Percentiles rank a stretch among this genome's conserved stretches.
phyloP scores from a whole-genome alignment of 2,113 vertebrate genomes.

The Geothlypis trichas region DNA sequence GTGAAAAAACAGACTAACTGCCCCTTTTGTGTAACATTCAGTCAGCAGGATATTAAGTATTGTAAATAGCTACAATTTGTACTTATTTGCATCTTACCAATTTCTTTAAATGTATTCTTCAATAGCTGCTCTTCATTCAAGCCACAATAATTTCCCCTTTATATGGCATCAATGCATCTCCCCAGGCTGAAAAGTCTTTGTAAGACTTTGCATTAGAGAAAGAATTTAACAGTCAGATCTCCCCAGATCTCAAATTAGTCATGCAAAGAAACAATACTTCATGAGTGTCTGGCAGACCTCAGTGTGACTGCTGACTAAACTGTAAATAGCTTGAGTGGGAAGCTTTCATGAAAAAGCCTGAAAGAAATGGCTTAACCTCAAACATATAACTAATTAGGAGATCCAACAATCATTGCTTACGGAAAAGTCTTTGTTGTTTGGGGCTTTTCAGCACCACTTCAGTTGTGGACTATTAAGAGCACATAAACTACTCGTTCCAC shows the following conservation, averaged over 20 bases:
- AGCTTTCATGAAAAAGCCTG: not conserved
- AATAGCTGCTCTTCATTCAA: not conserved
- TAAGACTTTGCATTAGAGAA: slow-evolving; percentile 11
- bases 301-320: not conserved
- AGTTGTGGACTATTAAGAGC: not conserved
- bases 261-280: slow-evolving; percentile 12
- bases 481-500: not conserved
- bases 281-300: not conserved
- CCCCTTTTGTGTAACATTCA: not conserved
- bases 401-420: not conserved
- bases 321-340: slow-evolving; percentile 18
- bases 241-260: slow-evolving; percentile 3
- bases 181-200: not conserved
- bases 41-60: not conserved
- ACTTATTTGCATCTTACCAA: not conserved
- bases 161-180: not conserved
- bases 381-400: slow-evolving; percentile 1
- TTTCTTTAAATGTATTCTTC: slow-evolving; percentile 1
- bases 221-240: slow-evolving; percentile 16
- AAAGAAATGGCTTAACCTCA: slow-evolving; percentile 14
- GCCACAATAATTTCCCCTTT: not conserved
- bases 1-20: slow-evolving; percentile 13
- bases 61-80: not conserved
- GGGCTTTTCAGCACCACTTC: not conserved
- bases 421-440: not conserved